Percentiles rank a stretch among this genome's conserved stretches.
phyloP scores from a whole-genome alignment of 2,113 vertebrate species.

The Oncorhynchus mykiss region DNA sequence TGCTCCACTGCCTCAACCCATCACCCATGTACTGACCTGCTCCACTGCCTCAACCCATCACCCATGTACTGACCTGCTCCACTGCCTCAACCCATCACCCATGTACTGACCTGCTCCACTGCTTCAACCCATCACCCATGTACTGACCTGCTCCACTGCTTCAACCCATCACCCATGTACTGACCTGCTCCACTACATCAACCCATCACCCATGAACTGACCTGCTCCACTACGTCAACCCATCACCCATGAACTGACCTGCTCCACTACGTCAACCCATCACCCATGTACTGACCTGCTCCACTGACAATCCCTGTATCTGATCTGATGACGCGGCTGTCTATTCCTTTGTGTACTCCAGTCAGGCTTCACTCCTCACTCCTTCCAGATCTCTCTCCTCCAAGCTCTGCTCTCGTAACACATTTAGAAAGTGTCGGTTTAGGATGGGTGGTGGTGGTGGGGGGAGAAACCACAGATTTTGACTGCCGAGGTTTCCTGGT shows the following conservation, averaged over 20 bases:
- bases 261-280: no score
- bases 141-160: neutral
- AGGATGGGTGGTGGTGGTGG: neutral
- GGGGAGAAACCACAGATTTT: slow-evolving; percentile 15
- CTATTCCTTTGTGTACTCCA: slow-evolving; percentile 28
- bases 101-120: no score
- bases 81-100: no score
- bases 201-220: neutral
- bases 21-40: no score
- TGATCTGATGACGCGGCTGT: neutral
- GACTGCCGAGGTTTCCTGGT: slow-evolving; percentile 9
- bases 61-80: no score
- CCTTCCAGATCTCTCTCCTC: slow-evolving; percentile 36
- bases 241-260: neutral
- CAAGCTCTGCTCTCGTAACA: slow-evolving; percentile 30
- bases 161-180: slow-evolving; percentile 1
- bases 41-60: no score
- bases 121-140: slow-evolving; percentile 3
- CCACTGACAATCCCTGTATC: slow-evolving; percentile 5
- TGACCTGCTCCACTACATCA: neutral
- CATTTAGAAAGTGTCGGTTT: slow-evolving; percentile 31
- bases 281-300: neutral
- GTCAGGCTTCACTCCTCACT: slow-evolving; percentile 14
- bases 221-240: neutral
- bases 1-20: no score